phyloP scores from a whole-genome alignment of 2,888 invertebrate species.

The Drosophila cracens region DNA sequence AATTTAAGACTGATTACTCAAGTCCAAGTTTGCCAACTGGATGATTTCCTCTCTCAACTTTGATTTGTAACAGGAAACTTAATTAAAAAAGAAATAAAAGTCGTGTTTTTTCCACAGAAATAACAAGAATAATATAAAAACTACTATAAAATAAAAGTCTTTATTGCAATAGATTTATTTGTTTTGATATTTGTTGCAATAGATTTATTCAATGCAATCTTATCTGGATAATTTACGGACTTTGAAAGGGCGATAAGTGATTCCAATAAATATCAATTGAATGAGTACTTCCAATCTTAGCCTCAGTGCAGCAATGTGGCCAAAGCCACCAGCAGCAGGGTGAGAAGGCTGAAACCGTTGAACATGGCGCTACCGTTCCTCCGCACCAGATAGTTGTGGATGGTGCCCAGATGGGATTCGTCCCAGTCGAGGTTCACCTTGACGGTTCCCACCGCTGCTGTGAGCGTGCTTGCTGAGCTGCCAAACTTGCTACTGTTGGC shows the following conservation, averaged over 20 bases:
- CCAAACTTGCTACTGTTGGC: conserved; percentile 74
- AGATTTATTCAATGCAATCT: conserved; percentile 22
- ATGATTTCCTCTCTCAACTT: no score
- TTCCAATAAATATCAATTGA: conserved; percentile 40
- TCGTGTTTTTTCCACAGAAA: not conserved
- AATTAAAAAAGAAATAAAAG: not conserved
- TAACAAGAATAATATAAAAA: not conserved
- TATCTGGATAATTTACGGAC: conserved; percentile 47
- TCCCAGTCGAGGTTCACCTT: conserved; percentile 83
- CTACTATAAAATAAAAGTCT: not conserved
- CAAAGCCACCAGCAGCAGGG: conserved; percentile 61
- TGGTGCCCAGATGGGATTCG: conserved; percentile 55
- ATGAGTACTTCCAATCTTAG: not conserved
- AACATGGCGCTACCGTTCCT: conserved; percentile 58
- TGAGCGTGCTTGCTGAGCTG: conserved; percentile 63
- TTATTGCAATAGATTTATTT: conserved; percentile 9
- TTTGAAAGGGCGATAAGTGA: conserved; percentile 25
- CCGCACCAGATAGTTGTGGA: conserved; percentile 67
- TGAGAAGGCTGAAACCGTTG: conserved; percentile 59
- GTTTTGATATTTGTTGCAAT: not conserved
- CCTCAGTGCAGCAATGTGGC: conserved; percentile 52
- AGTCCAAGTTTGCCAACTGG: no score
- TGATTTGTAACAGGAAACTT: not conserved
- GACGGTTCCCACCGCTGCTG: conserved; percentile 72
- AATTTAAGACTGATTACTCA: no score